Evolutionary conservation across 1,140 invertebrate species (phyloP), one percentile per base, ranked within the genome.

Genomic region (Drosophila triauraria): DNA sequence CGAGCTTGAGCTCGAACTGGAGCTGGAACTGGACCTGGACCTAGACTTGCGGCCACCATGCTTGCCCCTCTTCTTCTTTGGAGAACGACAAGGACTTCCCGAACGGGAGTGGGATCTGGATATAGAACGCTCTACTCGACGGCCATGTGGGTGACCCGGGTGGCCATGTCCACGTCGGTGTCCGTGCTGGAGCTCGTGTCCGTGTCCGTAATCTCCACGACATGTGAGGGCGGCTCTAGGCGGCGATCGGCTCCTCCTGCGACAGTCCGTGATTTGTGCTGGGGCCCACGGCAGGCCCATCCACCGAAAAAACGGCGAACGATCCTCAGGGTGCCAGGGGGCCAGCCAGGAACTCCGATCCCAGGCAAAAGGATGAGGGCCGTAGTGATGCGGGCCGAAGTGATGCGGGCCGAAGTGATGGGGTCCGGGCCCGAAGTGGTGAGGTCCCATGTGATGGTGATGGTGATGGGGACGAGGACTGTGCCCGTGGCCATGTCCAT

Each of bases 301-400:
- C 43, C 50, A 61, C 68, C 72, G 83, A 87, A 87, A 87, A 87
- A 87, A 87, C 83, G 77, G 75, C 17, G 53, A 35, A n/a, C 50
- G 64, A 20, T 69, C 76, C 35, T 56, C 47, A 20, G 20, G 20
- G 20, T 20, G 20, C 47, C 70, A 83, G 13, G 64, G 47, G 15
- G 23, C 62, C 40, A 23, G 32, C 32, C 35, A 79, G 61, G 63
- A 43, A 2, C 51, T 12, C n/a, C 74, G 13, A 42, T 62, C 50
- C 38, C 35, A 71, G 27, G 54, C 44, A 15, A 71, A 76, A 13
- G 42, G 35, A 17, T 65, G 60, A 0, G 62, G 56, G 3, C 60
- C 51, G 35, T 53, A 60, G 20, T 46, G 58, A 23, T 77, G 70
- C 1, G 53, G 74, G 5, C 76, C 78, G 12, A 58, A 58, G 10